Conservation (phyloP, 2,797 vertebrate species). For the Rhyacichthys aspro region DNA sequence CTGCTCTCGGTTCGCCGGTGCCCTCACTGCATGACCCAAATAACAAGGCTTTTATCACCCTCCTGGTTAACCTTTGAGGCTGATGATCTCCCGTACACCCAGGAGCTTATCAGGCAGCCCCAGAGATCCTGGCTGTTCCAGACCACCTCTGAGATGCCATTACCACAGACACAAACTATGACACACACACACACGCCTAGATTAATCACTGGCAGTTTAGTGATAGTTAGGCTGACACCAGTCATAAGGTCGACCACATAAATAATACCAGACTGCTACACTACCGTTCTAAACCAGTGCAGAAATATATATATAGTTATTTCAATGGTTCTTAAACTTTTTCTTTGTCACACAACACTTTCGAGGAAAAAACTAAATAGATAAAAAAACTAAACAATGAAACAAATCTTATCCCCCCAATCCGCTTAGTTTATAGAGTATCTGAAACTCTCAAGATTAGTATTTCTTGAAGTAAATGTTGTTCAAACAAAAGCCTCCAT, state of each 20-base stretch:
- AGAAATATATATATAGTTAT: not conserved
- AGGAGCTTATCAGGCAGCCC: conserved; percentile 55
- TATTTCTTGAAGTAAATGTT: too few species aligned
- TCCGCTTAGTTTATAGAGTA: too few species aligned
- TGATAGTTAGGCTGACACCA: conserved; percentile 8
- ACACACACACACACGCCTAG: conserved; percentile 10
- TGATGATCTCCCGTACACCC: conserved; percentile 60
- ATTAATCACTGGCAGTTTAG: conserved; percentile 29
- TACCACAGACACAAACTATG: conserved; percentile 32
- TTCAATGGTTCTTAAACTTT: too few species aligned
- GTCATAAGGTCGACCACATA: conserved; percentile 10
- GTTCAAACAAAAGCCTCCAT: too few species aligned
- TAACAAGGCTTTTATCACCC: conserved; percentile 61
- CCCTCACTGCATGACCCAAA: conserved; percentile 54
- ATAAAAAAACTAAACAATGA: too few species aligned
- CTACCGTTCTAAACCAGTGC: not conserved
- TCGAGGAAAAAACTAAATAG: too few species aligned
- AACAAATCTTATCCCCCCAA: too few species aligned
- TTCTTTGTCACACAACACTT: too few species aligned
- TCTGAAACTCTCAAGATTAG: too few species aligned
- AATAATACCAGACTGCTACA: not conserved
- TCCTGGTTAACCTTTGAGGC: conserved; percentile 68
- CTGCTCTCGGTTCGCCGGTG: conserved; percentile 30
- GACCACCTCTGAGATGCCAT: conserved; percentile 54
- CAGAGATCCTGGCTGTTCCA: conserved; percentile 47